phyloP scores from a whole-genome alignment of 2,888 invertebrate species.

The Anthrax anthrax region DNA sequence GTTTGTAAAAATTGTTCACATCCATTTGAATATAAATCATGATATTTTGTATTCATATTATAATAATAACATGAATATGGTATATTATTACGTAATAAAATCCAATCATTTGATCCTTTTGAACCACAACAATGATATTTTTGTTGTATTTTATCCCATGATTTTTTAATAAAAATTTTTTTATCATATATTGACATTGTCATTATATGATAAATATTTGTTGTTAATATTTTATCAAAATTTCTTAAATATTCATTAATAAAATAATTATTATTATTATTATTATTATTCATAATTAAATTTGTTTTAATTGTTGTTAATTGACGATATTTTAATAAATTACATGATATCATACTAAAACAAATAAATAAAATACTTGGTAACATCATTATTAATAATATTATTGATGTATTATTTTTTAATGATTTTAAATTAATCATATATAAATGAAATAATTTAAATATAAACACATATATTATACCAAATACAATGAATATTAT shows the following conservation, averaged over 20 bases:
- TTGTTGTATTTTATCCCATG: slow-evolving; percentile 7
- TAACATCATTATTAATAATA: not conserved
- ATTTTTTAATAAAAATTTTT: not conserved
- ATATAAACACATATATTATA: slow-evolving; percentile 1
- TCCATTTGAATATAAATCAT: not conserved
- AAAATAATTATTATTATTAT: too few relatives aligned
- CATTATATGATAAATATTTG: slow-evolving; percentile 5
- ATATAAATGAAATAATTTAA: slow-evolving; percentile 4
- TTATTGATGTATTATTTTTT: not conserved
- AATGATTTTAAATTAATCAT: not conserved
- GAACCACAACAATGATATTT: slow-evolving; percentile 8
- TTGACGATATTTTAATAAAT: slow-evolving; percentile 1
- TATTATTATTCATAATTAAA: not conserved
- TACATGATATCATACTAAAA: slow-evolving; percentile 1
- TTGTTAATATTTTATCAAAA: not conserved
- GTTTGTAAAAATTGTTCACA: not conserved
- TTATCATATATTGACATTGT: slow-evolving; percentile 5
- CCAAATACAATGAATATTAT: slow-evolving; percentile 2
- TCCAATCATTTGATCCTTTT: slow-evolving; percentile 3
- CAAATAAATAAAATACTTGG: slow-evolving; percentile 3
- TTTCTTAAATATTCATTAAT: not conserved
- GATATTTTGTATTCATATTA: not conserved
- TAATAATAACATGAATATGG: slow-evolving; percentile 4
- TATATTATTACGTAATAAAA: not conserved
- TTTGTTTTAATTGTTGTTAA: not conserved